Evolutionary conservation across 2,113 vertebrate genomes (phyloP).

Genomic region (Amphilophus citrinellus): DNA sequence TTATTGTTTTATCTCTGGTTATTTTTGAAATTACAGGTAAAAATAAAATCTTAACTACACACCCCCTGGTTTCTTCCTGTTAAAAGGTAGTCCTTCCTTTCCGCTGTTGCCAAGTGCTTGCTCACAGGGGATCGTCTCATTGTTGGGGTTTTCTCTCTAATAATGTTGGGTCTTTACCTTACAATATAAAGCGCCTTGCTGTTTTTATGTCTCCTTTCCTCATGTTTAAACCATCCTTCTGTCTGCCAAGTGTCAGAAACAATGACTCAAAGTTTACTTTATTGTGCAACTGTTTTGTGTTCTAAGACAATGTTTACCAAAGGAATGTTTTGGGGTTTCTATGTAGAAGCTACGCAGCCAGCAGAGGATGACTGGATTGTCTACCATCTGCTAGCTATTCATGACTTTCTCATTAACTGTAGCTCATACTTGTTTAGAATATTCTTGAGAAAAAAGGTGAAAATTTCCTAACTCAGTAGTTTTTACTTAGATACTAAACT

Average conservation of each 20-base stretch:
- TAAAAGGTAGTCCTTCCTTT: neutral
- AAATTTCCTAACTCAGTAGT: neutral
- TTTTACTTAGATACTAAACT: too few species aligned
- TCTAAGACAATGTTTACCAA: constrained; percentile 2
- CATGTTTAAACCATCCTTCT: neutral
- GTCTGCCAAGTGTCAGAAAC: neutral
- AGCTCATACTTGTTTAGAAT: neutral
- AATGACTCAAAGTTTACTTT: constrained; percentile 1
- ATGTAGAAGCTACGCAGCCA: neutral
- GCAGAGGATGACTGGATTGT: neutral
- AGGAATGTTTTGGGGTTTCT: neutral
- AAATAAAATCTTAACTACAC: neutral
- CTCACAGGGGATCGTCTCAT: neutral
- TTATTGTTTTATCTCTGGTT: neutral
- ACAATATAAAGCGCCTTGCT: neutral
- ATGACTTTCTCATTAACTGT: neutral
- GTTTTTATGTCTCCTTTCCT: neutral
- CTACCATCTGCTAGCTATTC: neutral
- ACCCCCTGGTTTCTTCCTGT: neutral
- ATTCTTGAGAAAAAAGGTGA: neutral
- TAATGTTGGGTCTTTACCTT: neutral
- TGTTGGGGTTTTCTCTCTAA: neutral
- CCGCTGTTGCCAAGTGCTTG: neutral
- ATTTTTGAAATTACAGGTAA: neutral
- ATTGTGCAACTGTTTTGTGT: neutral